Evolutionary conservation across 2,888 invertebrate species (phyloP).

Genomic region (Caenorhabditis angaria): DNA sequence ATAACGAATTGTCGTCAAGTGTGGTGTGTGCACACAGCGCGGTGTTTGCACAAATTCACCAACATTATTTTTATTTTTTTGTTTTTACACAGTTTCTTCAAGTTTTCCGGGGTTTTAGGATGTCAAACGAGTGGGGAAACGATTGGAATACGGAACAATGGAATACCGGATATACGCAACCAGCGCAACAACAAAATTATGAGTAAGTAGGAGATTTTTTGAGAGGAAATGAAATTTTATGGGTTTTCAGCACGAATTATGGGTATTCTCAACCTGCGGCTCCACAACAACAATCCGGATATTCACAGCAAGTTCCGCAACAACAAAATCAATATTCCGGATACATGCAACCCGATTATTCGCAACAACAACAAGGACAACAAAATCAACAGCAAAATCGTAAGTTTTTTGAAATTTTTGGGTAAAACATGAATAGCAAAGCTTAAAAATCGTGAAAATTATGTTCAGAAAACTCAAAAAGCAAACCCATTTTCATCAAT

Average conservation of each 20-base stretch:
- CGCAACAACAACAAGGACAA: slow-evolving; percentile 11
- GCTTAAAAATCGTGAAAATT: not conserved
- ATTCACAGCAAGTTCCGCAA: no score
- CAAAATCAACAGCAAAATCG: slow-evolving; percentile 11
- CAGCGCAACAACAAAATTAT: slow-evolving; percentile 18
- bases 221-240: not conserved
- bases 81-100: not conserved
- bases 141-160: slow-evolving; percentile 53
- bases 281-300: slow-evolving; percentile 14
- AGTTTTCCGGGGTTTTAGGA: no score
- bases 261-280: slow-evolving; percentile 9
- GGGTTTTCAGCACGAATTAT: slow-evolving; percentile 9
- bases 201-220: slow-evolving; percentile 9
- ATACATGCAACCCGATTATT: slow-evolving; percentile 4
- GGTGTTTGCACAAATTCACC: slow-evolving; percentile 24
- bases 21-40: slow-evolving; percentile 6
- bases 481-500: no score
- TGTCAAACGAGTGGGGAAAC: slow-evolving; percentile 60
- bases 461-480: slow-evolving; percentile 2
- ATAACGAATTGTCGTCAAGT: slow-evolving; percentile 20
- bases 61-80: slow-evolving; percentile 8
- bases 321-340: slow-evolving; percentile 13
- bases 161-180: slow-evolving; percentile 41
- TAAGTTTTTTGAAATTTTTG: slow-evolving; percentile 6
- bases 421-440: not conserved